Percentiles rank a stretch among this genome's conserved stretches.
phyloP scores from a whole-genome alignment of 2,888 invertebrate species.

The Cordilura impudica region DNA sequence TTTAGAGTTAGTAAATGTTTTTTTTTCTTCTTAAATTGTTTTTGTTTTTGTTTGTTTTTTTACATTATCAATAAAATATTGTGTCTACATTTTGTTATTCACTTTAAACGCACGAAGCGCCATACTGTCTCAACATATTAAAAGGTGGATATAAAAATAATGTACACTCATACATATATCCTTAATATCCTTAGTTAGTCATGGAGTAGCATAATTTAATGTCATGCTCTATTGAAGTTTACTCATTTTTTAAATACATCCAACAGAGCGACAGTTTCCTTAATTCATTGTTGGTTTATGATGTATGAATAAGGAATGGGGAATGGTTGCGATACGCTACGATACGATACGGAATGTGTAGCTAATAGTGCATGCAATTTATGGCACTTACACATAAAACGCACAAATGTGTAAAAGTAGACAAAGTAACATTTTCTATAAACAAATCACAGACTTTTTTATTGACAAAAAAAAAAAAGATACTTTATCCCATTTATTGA shows the following conservation, averaged over 20 bases:
- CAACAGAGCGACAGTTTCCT: slow-evolving; percentile 16
- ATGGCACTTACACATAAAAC: slow-evolving; percentile 60
- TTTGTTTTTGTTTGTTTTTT: too few relatives aligned
- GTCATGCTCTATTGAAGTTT: slow-evolving; percentile 48
- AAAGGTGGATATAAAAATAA: neutral
- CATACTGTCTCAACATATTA: neutral
- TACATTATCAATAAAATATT: too few relatives aligned
- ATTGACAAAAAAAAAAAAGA: neutral
- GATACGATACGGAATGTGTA: slow-evolving; percentile 21
- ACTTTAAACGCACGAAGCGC: neutral
- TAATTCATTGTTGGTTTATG: slow-evolving; percentile 29
- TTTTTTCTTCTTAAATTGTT: too few relatives aligned
- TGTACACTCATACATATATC: neutral
- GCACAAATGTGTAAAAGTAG: too few relatives aligned
- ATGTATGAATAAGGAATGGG: slow-evolving; percentile 14
- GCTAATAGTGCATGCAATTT: slow-evolving; percentile 67
- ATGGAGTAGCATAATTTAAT: slow-evolving; percentile 53
- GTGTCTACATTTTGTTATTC: neutral
- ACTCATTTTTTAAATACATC: slow-evolving; percentile 31
- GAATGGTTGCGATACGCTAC: too few relatives aligned
- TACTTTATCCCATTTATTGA: neutral
- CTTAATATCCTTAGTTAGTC: slow-evolving; percentile 38
- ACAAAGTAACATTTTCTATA: neutral
- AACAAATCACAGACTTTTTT: neutral
- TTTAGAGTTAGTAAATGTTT: too few relatives aligned